Conservation (phyloP, 2,888 invertebrate species). For the Chaetogeoica ovagalla region DNA sequence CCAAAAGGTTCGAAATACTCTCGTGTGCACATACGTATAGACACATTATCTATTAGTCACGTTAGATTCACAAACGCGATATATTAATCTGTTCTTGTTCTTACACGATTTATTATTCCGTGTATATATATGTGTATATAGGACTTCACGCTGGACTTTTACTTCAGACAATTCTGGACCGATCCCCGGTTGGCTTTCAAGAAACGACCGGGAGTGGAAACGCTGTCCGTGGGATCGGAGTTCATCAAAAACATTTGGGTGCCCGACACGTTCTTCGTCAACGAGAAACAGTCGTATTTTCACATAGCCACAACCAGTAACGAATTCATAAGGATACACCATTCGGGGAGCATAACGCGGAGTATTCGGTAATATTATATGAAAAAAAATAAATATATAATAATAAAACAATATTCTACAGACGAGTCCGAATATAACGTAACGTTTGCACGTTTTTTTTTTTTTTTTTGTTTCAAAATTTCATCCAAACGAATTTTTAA, state of each 20-base stretch:
- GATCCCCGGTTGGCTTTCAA: slow-evolving; percentile 93
- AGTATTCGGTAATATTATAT: slow-evolving; percentile 79
- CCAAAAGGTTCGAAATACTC: background rate
- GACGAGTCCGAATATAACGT: background rate
- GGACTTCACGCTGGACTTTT: slow-evolving; percentile 98
- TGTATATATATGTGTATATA: no score
- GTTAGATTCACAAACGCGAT: background rate
- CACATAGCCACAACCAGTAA: slow-evolving; percentile 99
- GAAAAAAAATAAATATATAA: background rate
- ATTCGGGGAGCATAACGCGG: slow-evolving; percentile 90
- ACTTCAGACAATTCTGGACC: slow-evolving; percentile 99
- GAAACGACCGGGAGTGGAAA: slow-evolving; percentile 85
- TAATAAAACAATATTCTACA: background rate
- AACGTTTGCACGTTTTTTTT: no score
- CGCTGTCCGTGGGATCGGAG: slow-evolving; percentile 89
- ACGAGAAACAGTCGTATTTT: slow-evolving; percentile 99
- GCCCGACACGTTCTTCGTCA: slow-evolving; percentile 99
- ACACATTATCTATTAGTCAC: background rate
- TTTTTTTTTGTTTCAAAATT: no score
- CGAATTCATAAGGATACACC: slow-evolving; percentile 96
- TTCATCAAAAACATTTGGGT: slow-evolving; percentile 99
- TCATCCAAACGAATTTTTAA: no score
- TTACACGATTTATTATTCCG: background rate
- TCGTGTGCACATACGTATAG: background rate
- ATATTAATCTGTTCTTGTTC: background rate